These are phyloP conservation scores for Cyrtodaria siliqua DNA, from an alignment of 2,888 invertebrate species.

Conservation along the genomic window DNA sequence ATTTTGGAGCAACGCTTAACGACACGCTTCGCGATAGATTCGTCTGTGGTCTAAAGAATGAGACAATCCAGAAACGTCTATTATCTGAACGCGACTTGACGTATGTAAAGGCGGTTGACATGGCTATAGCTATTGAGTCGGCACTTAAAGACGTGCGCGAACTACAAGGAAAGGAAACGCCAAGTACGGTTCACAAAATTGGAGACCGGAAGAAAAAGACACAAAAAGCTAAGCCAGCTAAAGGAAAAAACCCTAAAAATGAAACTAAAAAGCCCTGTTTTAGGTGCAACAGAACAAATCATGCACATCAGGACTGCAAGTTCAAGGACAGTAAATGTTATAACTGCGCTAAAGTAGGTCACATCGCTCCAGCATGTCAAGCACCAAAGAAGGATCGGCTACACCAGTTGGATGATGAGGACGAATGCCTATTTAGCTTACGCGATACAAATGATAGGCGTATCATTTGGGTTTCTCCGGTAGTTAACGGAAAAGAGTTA, in stretches of 20 bases:
- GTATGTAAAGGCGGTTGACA: constrained; percentile 37
- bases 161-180: constrained; percentile 11
- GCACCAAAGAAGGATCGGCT: neutral
- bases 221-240: too few relatives aligned
- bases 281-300: neutral
- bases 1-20: constrained; percentile 51
- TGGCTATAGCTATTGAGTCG: constrained; percentile 44
- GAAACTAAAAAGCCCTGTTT: neutral
- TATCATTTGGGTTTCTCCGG: constrained; percentile 17
- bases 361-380: neutral
- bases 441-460: neutral
- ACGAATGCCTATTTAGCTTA: neutral
- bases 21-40: constrained; percentile 55
- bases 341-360: neutral
- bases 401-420: neutral
- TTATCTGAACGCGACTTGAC: constrained; percentile 42
- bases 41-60: constrained; percentile 54
- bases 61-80: constrained; percentile 44
- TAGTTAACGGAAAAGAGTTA: constrained; percentile 29
- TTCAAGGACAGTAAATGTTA: neutral
- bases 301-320: neutral
- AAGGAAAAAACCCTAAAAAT: too few relatives aligned
- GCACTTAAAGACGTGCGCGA: constrained; percentile 44
- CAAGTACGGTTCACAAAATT: constrained; percentile 3
- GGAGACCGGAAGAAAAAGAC: too few relatives aligned